Conservation (phyloP, 2,113 vertebrate species). For the Lycaon pictus region DNA sequence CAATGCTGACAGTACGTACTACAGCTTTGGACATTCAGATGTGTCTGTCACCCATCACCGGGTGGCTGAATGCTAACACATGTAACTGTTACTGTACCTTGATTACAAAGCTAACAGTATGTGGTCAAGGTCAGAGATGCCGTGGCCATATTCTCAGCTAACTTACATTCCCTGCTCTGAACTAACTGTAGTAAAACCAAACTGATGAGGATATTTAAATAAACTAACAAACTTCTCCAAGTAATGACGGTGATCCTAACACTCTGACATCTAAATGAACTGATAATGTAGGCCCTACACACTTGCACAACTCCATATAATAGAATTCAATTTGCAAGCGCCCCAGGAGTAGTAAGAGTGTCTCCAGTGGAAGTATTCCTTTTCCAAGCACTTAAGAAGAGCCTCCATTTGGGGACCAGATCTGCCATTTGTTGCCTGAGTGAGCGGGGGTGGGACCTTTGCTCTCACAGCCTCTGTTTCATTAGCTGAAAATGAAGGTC, state of each 20-base stretch:
- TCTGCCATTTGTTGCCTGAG: rapidly evolving
- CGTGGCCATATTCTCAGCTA: neutral
- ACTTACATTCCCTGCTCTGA: neutral
- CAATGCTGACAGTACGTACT: neutral
- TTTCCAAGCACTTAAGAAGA: neutral
- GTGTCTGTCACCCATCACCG: no score
- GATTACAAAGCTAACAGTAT: neutral
- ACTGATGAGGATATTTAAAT: neutral
- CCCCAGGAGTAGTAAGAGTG: neutral
- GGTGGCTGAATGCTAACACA: neutral
- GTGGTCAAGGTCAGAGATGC: neutral
- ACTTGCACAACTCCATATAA: rapidly evolving
- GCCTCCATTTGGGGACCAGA: neutral
- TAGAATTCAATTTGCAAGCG: neutral
- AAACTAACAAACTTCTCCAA: neutral
- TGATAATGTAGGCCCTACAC: neutral
- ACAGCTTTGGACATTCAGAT: no score
- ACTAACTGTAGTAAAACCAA: neutral
- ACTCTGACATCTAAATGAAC: neutral
- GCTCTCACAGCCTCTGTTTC: neutral
- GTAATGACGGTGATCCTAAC: neutral
- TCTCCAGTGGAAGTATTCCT: neutral
- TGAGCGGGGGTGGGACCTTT: neutral
- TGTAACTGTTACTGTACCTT: no score
- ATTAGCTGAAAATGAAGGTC: neutral